Evolutionary conservation across 1,140 invertebrate species (phyloP).

Genomic region (Drosophila guanche): DNA sequence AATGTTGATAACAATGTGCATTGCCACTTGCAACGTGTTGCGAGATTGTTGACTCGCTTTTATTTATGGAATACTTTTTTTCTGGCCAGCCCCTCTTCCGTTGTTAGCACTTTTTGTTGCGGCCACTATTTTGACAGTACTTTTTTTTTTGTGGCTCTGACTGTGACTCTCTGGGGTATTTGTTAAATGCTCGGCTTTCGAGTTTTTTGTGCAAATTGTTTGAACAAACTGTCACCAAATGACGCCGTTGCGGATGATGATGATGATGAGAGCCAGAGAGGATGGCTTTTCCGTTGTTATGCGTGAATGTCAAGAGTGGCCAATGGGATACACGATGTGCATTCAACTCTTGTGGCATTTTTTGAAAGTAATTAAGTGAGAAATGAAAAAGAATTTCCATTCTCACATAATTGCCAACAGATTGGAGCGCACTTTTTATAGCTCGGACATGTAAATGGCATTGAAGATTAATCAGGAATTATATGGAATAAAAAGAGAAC

Average conservation of each 20-base stretch:
- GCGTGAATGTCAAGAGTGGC: constrained; percentile 15
- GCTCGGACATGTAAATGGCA: neutral
- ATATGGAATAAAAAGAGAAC: too few species aligned
- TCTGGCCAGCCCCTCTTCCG: constrained; percentile 10
- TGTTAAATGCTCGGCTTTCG: constrained; percentile 53
- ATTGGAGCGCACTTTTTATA: neutral
- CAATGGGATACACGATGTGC: constrained; percentile 23
- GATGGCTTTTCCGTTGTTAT: constrained; percentile 32
- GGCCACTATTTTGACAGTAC: constrained; percentile 46
- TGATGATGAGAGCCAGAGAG: constrained; percentile 34
- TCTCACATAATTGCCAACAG: neutral
- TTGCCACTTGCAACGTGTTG: constrained; percentile 78
- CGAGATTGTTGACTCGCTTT: constrained; percentile 72
- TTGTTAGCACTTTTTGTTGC: constrained; percentile 25
- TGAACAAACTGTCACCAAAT: constrained; percentile 53
- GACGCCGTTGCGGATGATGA: constrained; percentile 24
- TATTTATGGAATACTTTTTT: constrained; percentile 52
- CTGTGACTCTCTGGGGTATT: constrained; percentile 15
- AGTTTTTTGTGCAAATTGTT: constrained; percentile 58
- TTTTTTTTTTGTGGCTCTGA: constrained; percentile 33
- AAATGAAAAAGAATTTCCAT: constrained; percentile 1
- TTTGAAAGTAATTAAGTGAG: constrained; percentile 57
- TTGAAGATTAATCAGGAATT: too few species aligned
- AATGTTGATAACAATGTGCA: constrained; percentile 66
- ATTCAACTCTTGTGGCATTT: constrained; percentile 50